These are phyloP conservation scores for Caenorhabditis afra DNA, from an alignment of 2,888 invertebrate species.

Conservation along the genomic window DNA sequence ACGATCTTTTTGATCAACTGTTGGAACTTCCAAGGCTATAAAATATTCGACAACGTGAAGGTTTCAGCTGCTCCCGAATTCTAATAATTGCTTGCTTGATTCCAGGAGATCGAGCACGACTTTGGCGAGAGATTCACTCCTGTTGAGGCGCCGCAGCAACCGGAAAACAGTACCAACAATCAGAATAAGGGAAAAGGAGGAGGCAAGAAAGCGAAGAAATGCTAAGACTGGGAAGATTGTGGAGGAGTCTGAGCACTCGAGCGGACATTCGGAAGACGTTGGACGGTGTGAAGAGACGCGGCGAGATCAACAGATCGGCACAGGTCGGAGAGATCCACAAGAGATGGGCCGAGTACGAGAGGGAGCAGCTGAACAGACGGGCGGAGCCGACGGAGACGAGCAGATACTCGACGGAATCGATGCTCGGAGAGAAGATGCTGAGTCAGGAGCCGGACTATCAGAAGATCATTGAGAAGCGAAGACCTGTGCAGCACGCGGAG, in stretches of 20 bases:
- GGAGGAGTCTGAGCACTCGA: slow-evolving; percentile 26
- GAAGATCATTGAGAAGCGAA: slow-evolving; percentile 42
- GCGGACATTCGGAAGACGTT: slow-evolving; percentile 47
- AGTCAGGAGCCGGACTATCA: slow-evolving; percentile 43
- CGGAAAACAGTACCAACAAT: slow-evolving; percentile 22
- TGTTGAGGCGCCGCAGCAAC: slow-evolving; percentile 12
- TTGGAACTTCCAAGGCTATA: slow-evolving; percentile 68
- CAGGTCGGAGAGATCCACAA: slow-evolving; percentile 59
- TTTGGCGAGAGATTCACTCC: slow-evolving; percentile 59
- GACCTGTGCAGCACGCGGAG: slow-evolving; percentile 7
- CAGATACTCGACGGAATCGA: slow-evolving; percentile 59
- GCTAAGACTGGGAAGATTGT: slow-evolving; percentile 14
- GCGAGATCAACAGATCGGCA: slow-evolving; percentile 42
- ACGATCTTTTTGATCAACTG: slow-evolving; percentile 70
- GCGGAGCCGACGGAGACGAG: neutral
- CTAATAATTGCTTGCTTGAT: neutral
- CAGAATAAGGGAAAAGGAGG: slow-evolving; percentile 3
- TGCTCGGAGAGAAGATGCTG: slow-evolving; percentile 68
- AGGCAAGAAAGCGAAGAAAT: slow-evolving; percentile 11
- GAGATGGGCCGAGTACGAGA: slow-evolving; percentile 37
- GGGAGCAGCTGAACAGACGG: slow-evolving; percentile 24
- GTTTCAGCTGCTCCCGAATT: too few relatives aligned
- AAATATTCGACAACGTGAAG: slow-evolving; percentile 71
- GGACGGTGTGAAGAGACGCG: slow-evolving; percentile 22
- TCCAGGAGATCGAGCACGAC: slow-evolving; percentile 63